Conservation (phyloP, 2,797 vertebrate species). For the Champsocephalus gunnari region DNA sequence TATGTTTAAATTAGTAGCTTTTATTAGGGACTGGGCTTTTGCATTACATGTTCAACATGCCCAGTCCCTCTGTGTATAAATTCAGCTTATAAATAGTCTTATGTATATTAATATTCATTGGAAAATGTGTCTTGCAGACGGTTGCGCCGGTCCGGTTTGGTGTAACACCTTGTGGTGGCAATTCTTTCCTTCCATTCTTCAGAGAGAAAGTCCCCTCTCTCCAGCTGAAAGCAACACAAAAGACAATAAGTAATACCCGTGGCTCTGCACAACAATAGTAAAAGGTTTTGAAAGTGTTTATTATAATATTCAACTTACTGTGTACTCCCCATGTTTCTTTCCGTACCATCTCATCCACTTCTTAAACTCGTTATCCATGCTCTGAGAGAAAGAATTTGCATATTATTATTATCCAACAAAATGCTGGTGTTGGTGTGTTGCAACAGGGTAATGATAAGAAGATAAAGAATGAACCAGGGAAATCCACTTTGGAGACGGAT, state of each 20-base stretch:
- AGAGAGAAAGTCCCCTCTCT: slow-evolving; percentile 99
- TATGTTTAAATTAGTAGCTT: neutral
- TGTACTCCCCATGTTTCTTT: slow-evolving; percentile 99
- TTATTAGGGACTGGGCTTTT: slow-evolving; percentile 1
- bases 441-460: slow-evolving; percentile 3
- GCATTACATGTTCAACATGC: neutral
- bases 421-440: neutral
- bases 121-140: neutral
- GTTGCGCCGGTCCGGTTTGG: neutral
- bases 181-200: slow-evolving; percentile 99
- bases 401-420: slow-evolving; percentile 9
- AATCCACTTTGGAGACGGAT: slow-evolving; percentile 18
- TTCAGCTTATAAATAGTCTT: neutral
- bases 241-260: neutral
- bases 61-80: neutral
- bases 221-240: slow-evolving; percentile 86
- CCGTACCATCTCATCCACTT: slow-evolving; percentile 99
- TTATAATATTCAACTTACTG: slow-evolving; percentile 86
- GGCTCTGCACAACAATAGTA: neutral
- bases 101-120: neutral
- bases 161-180: slow-evolving; percentile 95
- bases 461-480: slow-evolving; percentile 1
- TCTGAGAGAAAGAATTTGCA: slow-evolving; percentile 79
- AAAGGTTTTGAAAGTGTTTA: neutral
- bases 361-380: slow-evolving; percentile 98